A percentile compares a stretch with the other conserved stretches of the same genome.
Evolutionary conservation across 2,888 invertebrate genomes (phyloP).

Genomic region (Eristalinus aeneus): DNA sequence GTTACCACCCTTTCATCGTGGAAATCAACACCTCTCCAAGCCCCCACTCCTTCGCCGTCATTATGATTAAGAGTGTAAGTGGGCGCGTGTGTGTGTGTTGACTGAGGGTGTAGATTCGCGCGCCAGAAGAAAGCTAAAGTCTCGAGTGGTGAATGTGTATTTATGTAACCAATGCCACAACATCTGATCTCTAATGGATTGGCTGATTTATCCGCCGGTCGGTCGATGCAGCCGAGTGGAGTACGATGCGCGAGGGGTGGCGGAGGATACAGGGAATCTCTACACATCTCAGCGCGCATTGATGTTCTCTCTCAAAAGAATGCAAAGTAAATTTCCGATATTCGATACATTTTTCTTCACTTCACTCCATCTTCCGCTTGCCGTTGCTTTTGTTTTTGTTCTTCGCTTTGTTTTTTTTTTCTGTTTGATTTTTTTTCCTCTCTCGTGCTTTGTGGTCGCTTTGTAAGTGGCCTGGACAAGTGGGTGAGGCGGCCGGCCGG

Average conservation of each 20-base stretch:
- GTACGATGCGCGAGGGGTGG: too few species aligned
- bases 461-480: conserved; percentile 46
- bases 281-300: not conserved
- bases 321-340: conserved; percentile 65
- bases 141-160: conserved; percentile 28
- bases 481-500: conserved; percentile 6
- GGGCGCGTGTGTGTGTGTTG: not conserved
- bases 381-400: not conserved
- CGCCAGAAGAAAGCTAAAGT: not conserved
- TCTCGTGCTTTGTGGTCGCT: conserved; percentile 47
- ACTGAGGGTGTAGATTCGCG: not conserved
- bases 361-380: not conserved
- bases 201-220: conserved; percentile 59
- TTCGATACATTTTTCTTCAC: conserved; percentile 39
- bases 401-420: not conserved
- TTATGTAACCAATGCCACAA: conserved; percentile 69
- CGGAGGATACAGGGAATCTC: conserved; percentile 34
- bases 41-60: conserved; percentile 19
- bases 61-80: conserved; percentile 41
- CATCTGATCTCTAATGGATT: conserved; percentile 70
- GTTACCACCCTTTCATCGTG: conserved; percentile 47
- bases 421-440: conserved; percentile 15
- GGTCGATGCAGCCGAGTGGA: too few species aligned
- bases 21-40: conserved; percentile 47
- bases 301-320: conserved; percentile 40